A percentile compares a stretch with the other conserved stretches of the same genome.
These are phyloP conservation scores for Lepisosteus oculatus DNA, from an alignment of 2,113 vertebrate species.

Conservation along the genomic window DNA sequence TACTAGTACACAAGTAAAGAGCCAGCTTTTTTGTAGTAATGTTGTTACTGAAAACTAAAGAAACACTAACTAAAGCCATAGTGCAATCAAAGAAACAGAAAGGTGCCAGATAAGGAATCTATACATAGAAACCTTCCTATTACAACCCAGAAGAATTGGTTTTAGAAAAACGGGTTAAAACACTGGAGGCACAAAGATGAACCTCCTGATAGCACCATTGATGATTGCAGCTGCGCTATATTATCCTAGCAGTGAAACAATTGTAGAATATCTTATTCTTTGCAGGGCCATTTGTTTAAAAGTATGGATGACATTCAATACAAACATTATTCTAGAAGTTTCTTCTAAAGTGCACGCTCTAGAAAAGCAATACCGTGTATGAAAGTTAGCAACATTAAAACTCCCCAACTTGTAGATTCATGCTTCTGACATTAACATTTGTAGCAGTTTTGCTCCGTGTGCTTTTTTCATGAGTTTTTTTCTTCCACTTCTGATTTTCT, in stretches of 20 bases:
- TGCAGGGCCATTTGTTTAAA: slow-evolving; percentile 47
- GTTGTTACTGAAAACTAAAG: slow-evolving; percentile 78
- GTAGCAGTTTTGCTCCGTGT: too few relatives aligned
- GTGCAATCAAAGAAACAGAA: slow-evolving; percentile 70
- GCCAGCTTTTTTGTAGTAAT: slow-evolving; percentile 74
- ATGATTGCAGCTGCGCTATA: slow-evolving; percentile 47
- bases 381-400: too few relatives aligned
- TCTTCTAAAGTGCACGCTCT: too few relatives aligned
- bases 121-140: slow-evolving; percentile 29
- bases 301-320: too few relatives aligned
- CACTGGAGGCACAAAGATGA: slow-evolving; percentile 52
- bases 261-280: slow-evolving; percentile 42
- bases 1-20: slow-evolving; percentile 73
- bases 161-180: background rate
- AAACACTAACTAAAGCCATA: slow-evolving; percentile 74
- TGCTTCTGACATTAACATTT: too few relatives aligned
- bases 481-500: too few relatives aligned
- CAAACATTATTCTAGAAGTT: slow-evolving; percentile 45
- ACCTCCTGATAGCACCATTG: slow-evolving; percentile 66
- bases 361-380: too few relatives aligned
- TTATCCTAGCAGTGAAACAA: slow-evolving; percentile 36
- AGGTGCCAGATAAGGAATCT: slow-evolving; percentile 53
- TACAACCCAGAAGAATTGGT: slow-evolving; percentile 9
- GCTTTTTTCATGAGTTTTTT: too few relatives aligned
- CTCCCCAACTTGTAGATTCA: too few relatives aligned